A percentile compares a stretch with the other conserved stretches of the same genome.
These are phyloP conservation scores for Brachionus plicatilis DNA, from an alignment of 1,140 invertebrate species.

Conservation along the genomic window DNA sequence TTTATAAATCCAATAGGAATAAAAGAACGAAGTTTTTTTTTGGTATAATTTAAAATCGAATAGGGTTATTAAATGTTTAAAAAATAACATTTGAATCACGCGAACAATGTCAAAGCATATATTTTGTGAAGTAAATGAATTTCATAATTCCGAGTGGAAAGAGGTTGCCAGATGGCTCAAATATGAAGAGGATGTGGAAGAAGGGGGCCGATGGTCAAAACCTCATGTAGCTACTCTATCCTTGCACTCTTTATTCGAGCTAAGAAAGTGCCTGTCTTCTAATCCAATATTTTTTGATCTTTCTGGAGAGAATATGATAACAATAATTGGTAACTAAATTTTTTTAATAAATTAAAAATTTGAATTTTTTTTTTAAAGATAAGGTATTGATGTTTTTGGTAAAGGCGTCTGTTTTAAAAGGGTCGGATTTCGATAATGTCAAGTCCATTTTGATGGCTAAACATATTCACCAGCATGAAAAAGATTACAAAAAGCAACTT, in stretches of 20 bases:
- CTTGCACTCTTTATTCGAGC: constrained; percentile 53
- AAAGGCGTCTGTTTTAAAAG: constrained; percentile 58
- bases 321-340: constrained; percentile 71
- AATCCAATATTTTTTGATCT: constrained; percentile 52
- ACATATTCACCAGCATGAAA: constrained; percentile 78
- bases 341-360: background rate
- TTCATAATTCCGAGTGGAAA: constrained; percentile 26
- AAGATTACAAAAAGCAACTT: constrained; percentile 45
- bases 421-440: constrained; percentile 71
- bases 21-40: background rate
- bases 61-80: background rate
- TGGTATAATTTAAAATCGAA: background rate
- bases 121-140: constrained; percentile 34
- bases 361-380: background rate
- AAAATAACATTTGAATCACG: background rate
- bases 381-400: background rate
- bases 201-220: constrained; percentile 56
- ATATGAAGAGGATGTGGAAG: constrained; percentile 57
- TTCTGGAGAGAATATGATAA: constrained; percentile 61
- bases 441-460: constrained; percentile 78
- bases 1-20: background rate
- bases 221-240: constrained; percentile 56
- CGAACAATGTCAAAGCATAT: background rate
- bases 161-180: constrained; percentile 53
- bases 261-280: constrained; percentile 49